Evolutionary conservation across 2,888 invertebrate genomes (phyloP).

Genomic region (Syrista parreyssii): DNA sequence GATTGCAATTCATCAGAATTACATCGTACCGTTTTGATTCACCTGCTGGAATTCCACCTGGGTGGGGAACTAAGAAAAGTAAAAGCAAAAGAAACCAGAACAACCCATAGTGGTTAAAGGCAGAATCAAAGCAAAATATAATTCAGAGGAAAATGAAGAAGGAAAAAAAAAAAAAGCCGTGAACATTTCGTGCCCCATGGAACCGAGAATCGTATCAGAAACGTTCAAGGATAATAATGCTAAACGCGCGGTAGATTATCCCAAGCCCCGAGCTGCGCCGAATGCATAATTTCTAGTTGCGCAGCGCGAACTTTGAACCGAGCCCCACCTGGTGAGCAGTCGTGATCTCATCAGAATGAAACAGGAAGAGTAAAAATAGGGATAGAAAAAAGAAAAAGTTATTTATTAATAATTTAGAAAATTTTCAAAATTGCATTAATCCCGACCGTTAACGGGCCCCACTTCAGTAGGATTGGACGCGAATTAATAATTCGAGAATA

Average conservation of each 20-base stretch:
- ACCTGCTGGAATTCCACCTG: neutral
- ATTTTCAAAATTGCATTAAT: neutral
- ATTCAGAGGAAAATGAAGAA: neutral
- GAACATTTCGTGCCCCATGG: conserved; percentile 34
- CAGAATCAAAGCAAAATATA: neutral
- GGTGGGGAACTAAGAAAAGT: neutral
- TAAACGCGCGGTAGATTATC: conserved; percentile 25
- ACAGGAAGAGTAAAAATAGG: neutral
- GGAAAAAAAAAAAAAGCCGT: conserved; percentile 4
- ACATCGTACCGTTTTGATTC: conserved; percentile 9
- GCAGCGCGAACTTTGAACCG: conserved; percentile 41
- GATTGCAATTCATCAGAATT: conserved; percentile 7
- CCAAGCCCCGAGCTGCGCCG: conserved; percentile 23
- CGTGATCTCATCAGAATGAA: neutral
- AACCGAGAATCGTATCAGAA: conserved; percentile 32
- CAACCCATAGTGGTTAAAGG: neutral
- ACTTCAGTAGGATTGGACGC: neutral
- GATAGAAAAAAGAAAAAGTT: neutral
- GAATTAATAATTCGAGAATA: neutral
- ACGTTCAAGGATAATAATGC: conserved; percentile 35
- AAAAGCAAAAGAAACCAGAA: neutral
- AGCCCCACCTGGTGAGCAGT: neutral
- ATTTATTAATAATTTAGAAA: neutral
- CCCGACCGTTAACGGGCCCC: too few species aligned
- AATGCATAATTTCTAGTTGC: conserved; percentile 44